Percentiles rank a stretch among this genome's conserved stretches.
These are phyloP conservation scores for Lepus timidus DNA, from an alignment of 2,113 vertebrate species.

Conservation along the genomic window DNA sequence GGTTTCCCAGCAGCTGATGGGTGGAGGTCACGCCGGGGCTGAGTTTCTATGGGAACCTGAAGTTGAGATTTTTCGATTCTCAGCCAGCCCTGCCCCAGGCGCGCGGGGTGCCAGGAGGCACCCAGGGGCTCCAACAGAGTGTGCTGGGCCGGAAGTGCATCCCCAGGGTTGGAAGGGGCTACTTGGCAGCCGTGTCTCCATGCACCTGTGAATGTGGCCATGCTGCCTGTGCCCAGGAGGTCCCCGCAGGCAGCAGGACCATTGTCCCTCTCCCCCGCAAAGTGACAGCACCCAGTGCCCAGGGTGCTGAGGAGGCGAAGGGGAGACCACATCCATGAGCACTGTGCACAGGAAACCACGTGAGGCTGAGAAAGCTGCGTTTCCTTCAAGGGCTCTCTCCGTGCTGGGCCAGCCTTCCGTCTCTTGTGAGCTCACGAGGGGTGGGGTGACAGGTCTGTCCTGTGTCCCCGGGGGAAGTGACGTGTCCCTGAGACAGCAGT, in stretches of 20 bases:
- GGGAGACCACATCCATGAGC: not conserved
- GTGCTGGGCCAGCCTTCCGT: not conserved
- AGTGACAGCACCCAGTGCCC: no score
- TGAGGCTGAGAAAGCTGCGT: not conserved
- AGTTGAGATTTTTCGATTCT: not conserved
- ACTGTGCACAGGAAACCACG: not conserved
- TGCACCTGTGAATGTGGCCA: fast-evolving
- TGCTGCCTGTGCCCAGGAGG: not conserved
- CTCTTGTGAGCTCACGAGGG: not conserved
- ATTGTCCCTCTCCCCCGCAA: no score
- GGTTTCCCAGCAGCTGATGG: not conserved
- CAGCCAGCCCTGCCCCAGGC: fast-evolving
- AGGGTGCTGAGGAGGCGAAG: not conserved
- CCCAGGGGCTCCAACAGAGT: no score
- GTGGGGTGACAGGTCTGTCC: not conserved
- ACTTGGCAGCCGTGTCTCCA: fast-evolving
- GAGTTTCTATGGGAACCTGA: not conserved
- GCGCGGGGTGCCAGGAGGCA: not conserved
- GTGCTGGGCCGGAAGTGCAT: not conserved
- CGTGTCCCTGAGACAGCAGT: constrained; percentile 19
- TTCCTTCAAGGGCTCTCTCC: not conserved
- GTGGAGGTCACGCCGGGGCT: not conserved
- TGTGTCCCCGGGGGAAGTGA: constrained; percentile 37
- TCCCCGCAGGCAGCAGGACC: not conserved
- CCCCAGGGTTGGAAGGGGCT: not conserved